These are phyloP conservation scores for Drosophila fuyamai DNA, from an alignment of 1,140 invertebrate species.

Conservation along the genomic window DNA sequence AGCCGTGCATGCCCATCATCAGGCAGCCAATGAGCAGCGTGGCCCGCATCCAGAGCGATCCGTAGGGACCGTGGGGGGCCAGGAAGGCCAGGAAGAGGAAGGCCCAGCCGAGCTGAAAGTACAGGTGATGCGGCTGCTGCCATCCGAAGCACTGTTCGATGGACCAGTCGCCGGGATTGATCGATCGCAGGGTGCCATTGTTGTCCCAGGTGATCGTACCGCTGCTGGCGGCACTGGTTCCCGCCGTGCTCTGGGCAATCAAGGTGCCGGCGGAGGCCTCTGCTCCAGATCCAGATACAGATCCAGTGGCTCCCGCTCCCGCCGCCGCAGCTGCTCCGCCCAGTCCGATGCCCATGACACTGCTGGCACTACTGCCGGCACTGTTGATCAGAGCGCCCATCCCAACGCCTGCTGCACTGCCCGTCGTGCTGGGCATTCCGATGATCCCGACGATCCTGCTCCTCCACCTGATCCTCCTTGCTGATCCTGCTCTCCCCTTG, in stretches of 20 bases:
- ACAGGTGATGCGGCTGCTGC: constrained; percentile 89
- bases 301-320: constrained; percentile 11
- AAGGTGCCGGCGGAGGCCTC: constrained; percentile 56
- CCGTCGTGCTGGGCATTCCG: constrained; percentile 62
- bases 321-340: constrained; percentile 11
- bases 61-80: constrained; percentile 91
- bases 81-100: constrained; percentile 93
- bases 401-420: constrained; percentile 62
- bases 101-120: constrained; percentile 93
- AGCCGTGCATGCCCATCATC: constrained; percentile 92
- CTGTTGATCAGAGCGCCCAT: constrained; percentile 65
- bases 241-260: constrained; percentile 70
- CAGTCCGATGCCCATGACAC: constrained; percentile 51
- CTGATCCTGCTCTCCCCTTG: background rate
- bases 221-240: constrained; percentile 65
- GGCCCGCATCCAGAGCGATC: constrained; percentile 91
- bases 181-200: constrained; percentile 80
- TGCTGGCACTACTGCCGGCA: constrained; percentile 56
- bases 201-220: constrained; percentile 82
- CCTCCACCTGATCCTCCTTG: background rate
- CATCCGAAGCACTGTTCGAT: constrained; percentile 87
- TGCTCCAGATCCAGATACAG: constrained; percentile 27
- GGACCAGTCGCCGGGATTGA: constrained; percentile 82
- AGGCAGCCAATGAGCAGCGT: constrained; percentile 91
- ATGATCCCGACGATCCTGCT: background rate